These are phyloP conservation scores for Sanderia malayensis DNA, from an alignment of 30 jellyfish, hydroid and myxozoan genomes.

Conservation along the genomic window DNA sequence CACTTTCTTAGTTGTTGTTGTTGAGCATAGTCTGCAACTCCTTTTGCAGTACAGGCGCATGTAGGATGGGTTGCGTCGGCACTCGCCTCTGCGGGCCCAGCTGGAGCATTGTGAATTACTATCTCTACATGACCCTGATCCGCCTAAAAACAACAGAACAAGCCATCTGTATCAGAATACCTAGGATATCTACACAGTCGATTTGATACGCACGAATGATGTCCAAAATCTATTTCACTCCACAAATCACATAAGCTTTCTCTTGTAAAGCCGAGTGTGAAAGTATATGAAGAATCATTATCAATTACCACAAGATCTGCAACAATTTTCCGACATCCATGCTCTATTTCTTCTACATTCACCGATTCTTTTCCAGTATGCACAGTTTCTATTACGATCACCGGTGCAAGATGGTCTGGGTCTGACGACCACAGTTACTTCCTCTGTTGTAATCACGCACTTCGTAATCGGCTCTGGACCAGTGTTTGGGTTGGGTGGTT, in stretches of 20 bases:
- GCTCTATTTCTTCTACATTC: constrained; percentile 60
- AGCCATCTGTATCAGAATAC: no score
- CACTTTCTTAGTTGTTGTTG: constrained; percentile 15
- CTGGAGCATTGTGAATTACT: constrained; percentile 4
- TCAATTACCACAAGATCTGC: constrained; percentile 41
- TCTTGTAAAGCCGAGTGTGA: no score
- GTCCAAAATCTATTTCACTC: no score
- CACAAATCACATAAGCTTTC: no score
- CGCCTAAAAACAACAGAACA: neutral
- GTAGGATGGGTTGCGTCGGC: constrained; percentile 64
- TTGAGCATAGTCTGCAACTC: constrained; percentile 26
- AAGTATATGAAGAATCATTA: no score
- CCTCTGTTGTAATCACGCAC: constrained; percentile 13
- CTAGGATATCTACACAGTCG: no score
- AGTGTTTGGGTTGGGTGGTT: constrained; percentile 19
- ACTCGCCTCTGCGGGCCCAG: constrained; percentile 71
- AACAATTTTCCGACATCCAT: constrained; percentile 51
- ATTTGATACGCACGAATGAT: no score
- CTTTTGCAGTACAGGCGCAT: constrained; percentile 33
- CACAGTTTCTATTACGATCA: neutral
- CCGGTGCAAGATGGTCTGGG: neutral
- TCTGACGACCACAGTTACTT: constrained; percentile 13
- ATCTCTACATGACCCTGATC: constrained; percentile 5
- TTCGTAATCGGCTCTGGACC: constrained; percentile 50
- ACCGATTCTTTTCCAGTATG: constrained; percentile 52